Base-by-base conservation (phyloP, 2,797 vertebrate genomes). In the Ctenopoma kingsleyae region DNA sequence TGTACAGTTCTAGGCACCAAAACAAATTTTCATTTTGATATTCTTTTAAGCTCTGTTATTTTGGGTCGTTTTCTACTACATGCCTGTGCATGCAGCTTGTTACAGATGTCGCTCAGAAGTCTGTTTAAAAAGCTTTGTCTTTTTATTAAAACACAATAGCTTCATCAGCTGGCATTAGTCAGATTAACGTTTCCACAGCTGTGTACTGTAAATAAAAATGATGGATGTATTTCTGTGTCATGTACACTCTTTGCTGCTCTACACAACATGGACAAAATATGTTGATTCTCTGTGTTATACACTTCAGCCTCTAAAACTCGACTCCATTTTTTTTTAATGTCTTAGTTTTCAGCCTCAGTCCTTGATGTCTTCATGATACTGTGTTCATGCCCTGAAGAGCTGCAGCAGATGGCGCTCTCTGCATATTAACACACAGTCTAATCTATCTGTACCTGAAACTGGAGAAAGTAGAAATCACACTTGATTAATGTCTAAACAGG, bases 401-500 rank as follows among this genome's bases (percentile, higher is more conserved):
- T 23, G 2, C 12, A 88, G 61, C 67, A 88, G 87, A 74, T 57
- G 87, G 83, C 38, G 50, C 75, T 60, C n/a, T 80, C 35, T 68
- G 46, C 48, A 27, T 6, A 32, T 41, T 40, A 22, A 35, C 22
- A 3, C 13, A 12, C 25, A 1, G 4, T 25, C 12, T 7, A 6
- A 25, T 23, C 15, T 1, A 13, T n/a, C 32, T 12, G 19, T 13
- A 32, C 0, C 6, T 7, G 11, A 0, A 4, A 2, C 8, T 22
- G 23, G 9, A 12, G 8, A 8, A n/a, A 36, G n/a, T 38, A 38
- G 7, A 51, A 27, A 11, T 52, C 17, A 35, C 10, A 11, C 20
- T 1, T 25, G 6, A 27, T 38, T 9, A 44, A 41, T 41, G 17
- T 5, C 25, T 27, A 5, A 27, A 27, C 25, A 27, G 25, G 25